Percentiles rank a stretch among this genome's conserved stretches.
Conservation (phyloP, 2,888 invertebrate genomes). For the Quadroppia sp. region DNA sequence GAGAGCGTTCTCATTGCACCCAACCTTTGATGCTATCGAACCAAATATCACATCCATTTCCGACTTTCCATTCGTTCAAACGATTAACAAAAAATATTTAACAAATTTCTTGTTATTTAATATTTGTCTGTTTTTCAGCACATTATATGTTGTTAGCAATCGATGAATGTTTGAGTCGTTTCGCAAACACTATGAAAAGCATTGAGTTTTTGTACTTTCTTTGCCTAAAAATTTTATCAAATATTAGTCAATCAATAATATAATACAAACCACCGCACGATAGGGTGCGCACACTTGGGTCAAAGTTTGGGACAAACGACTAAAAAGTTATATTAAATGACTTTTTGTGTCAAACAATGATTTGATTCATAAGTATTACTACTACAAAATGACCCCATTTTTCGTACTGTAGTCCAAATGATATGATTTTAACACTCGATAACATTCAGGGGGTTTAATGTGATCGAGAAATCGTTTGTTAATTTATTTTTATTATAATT, state of each 20-base stretch:
- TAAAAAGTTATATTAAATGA: too few species aligned
- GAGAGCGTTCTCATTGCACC: not conserved
- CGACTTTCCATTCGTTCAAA: not conserved
- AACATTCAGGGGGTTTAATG: too few species aligned
- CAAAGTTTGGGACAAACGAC: not conserved
- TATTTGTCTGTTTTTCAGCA: not conserved
- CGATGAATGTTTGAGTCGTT: not conserved
- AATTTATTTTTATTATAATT: too few species aligned
- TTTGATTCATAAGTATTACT: too few species aligned
- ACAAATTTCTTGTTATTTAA: not conserved
- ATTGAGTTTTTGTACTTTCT: not conserved
- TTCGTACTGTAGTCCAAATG: too few species aligned
- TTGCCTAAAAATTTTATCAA: not conserved
- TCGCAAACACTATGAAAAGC: not conserved
- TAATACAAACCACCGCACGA: not conserved
- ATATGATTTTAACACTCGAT: too few species aligned
- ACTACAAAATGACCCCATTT: too few species aligned
- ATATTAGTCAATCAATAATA: conserved; percentile 11
- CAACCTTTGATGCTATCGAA: not conserved
- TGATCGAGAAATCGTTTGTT: too few species aligned
- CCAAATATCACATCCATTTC: conserved; percentile 5
- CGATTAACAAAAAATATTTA: not conserved
- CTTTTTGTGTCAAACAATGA: too few species aligned
- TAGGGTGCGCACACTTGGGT: conserved; percentile 10
- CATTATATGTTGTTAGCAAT: not conserved